Evolutionary conservation across 2,888 invertebrate species (phyloP).

Genomic region (Stomorhina lunata): DNA sequence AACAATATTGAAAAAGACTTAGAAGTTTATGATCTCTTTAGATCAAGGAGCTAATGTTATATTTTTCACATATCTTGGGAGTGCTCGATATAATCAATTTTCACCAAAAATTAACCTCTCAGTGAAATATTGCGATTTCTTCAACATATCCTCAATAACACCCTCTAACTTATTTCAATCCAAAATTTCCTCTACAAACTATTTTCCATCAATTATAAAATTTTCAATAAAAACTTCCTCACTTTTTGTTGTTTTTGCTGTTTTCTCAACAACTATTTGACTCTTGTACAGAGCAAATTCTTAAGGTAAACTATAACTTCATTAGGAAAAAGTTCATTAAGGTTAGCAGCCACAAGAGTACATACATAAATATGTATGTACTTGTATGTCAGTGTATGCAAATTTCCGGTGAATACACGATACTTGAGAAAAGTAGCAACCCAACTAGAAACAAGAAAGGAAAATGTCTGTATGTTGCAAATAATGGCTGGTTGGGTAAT

Average conservation of each 20-base stretch:
- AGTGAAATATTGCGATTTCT: too few species aligned
- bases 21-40: too few species aligned
- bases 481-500: background rate
- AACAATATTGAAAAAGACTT: too few species aligned
- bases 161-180: too few species aligned
- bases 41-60: too few species aligned
- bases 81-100: too few species aligned
- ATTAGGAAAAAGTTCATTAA: slow-evolving; percentile 57
- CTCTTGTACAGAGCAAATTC: slow-evolving; percentile 18
- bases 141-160: too few species aligned
- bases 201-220: slow-evolving; percentile 18
- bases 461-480: slow-evolving; percentile 1
- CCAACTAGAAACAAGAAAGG: too few species aligned
- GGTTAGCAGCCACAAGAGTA: slow-evolving; percentile 26
- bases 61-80: too few species aligned
- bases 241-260: background rate
- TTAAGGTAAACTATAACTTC: slow-evolving; percentile 47
- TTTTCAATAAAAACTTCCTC: slow-evolving; percentile 3
- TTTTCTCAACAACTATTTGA: slow-evolving; percentile 40
- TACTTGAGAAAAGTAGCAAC: slow-evolving; percentile 8
- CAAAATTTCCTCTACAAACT: too few species aligned
- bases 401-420: slow-evolving; percentile 12
- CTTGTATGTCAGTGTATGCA: background rate
- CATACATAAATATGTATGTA: background rate
- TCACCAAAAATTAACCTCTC: too few species aligned